Conservation (phyloP, 1,140 invertebrate genomes). For the Hyphantria cunea region DNA sequence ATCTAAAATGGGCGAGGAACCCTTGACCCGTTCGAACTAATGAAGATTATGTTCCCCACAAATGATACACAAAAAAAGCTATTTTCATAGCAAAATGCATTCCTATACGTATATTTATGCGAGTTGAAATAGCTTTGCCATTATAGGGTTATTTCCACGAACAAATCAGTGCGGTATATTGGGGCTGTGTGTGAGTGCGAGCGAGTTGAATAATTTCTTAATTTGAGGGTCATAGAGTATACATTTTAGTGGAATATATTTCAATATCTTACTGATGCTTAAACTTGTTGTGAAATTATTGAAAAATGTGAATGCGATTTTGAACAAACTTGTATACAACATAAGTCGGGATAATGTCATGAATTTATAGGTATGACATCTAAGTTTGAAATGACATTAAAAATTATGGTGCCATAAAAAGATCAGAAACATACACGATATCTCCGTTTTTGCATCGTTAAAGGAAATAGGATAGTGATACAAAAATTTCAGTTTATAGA, state of each 20-base stretch:
- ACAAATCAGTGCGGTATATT: conserved; percentile 46
- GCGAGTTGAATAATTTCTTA: conserved; percentile 4
- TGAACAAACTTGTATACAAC: too few species aligned
- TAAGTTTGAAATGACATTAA: too few species aligned
- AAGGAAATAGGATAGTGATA: too few species aligned
- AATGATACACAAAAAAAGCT: conserved; percentile 8
- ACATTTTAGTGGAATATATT: not conserved
- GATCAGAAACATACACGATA: too few species aligned
- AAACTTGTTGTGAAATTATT: too few species aligned
- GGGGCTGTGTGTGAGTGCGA: conserved; percentile 18
- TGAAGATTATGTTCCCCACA: not conserved
- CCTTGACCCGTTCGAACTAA: conserved; percentile 5
- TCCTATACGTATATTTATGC: not conserved
- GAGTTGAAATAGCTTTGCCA: conserved; percentile 26
- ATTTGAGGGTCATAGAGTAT: not conserved
- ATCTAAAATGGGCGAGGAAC: not conserved
- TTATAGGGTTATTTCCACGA: conserved; percentile 50
- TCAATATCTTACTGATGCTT: not conserved
- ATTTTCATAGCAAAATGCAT: conserved; percentile 10
- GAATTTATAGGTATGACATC: too few species aligned
- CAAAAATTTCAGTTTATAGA: too few species aligned
- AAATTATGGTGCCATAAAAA: too few species aligned
- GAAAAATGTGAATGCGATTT: too few species aligned
- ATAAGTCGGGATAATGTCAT: too few species aligned
- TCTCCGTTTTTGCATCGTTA: too few species aligned